Evolutionary conservation across 2,797 vertebrate species (phyloP).

Genomic region (Rhinophrynus dorsalis): DNA sequence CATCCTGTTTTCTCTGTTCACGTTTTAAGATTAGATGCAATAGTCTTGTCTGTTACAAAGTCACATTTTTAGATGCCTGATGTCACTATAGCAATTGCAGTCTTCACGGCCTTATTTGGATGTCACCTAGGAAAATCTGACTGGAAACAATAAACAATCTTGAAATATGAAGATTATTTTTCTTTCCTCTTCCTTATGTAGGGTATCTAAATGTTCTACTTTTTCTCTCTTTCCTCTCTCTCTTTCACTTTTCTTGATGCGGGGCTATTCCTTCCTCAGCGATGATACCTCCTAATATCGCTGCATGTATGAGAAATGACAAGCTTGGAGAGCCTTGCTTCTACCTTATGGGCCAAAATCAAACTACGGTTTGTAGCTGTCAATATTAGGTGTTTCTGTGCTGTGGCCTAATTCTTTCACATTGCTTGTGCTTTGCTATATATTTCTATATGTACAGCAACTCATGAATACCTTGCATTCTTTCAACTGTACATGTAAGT

Average conservation of each 20-base stretch:
- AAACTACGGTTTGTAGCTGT: constrained; percentile 99
- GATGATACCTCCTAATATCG: constrained; percentile 96
- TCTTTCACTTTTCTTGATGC: constrained; percentile 79
- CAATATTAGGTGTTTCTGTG: constrained; percentile 86
- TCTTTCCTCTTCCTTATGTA: constrained; percentile 76
- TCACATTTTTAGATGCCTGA: constrained; percentile 71
- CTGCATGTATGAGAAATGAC: constrained; percentile 98
- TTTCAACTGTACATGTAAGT: constrained; percentile 70
- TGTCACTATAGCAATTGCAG: constrained; percentile 77
- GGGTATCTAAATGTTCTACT: constrained; percentile 93
- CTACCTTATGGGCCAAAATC: constrained; percentile 99
- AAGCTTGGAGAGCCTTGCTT: constrained; percentile 97
- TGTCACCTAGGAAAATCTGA: constrained; percentile 91
- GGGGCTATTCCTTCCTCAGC: constrained; percentile 94
- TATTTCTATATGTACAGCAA: constrained; percentile 77
- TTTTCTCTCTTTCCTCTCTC: constrained; percentile 76
- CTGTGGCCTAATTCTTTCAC: constrained; percentile 85
- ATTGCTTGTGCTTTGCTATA: constrained; percentile 82
- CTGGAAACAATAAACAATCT: constrained; percentile 79
- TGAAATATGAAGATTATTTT: constrained; percentile 76
- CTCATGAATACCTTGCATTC: constrained; percentile 76
- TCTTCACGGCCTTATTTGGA: constrained; percentile 88
- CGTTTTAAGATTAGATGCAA: constrained; percentile 72
- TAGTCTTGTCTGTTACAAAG: constrained; percentile 72
- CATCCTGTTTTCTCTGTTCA: constrained; percentile 73